Evolutionary conservation across 2,888 invertebrate species (phyloP).

Genomic region (Bimastos eiseni): DNA sequence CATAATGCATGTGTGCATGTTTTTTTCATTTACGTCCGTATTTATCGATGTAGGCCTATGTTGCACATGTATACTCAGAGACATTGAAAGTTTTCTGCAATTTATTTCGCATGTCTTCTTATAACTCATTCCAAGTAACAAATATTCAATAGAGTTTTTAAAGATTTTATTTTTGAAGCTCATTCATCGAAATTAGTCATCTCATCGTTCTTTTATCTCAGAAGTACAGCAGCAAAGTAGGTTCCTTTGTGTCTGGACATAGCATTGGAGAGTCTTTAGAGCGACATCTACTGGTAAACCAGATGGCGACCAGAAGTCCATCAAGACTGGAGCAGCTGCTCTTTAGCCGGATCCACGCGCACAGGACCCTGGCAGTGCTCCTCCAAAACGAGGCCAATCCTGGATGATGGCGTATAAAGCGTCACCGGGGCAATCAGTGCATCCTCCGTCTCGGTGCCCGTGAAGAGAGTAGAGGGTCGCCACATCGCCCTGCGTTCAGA

Average conservation of each 20-base stretch:
- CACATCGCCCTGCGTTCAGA: conserved; percentile 45
- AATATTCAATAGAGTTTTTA: not conserved
- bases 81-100: not conserved
- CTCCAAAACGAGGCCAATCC: conserved; percentile 44
- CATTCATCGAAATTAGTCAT: not conserved
- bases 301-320: not conserved
- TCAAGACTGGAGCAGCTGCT: not conserved
- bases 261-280: not conserved
- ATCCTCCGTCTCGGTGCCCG: conserved; percentile 51
- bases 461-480: conserved; percentile 48
- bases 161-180: not conserved
- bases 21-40: too few relatives aligned
- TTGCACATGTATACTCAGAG: not conserved
- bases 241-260: not conserved
- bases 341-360: not conserved
- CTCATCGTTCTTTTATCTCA: not conserved
- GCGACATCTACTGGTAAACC: not conserved
- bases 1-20: too few relatives aligned
- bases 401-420: conserved; percentile 48
- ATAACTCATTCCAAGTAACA: not conserved
- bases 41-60: too few relatives aligned
- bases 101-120: not conserved
- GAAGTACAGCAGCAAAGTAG: not conserved
- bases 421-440: conserved; percentile 52
- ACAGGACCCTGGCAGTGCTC: conserved; percentile 20